A percentile compares a stretch with the other conserved stretches of the same genome.
Evolutionary conservation across 2,888 invertebrate genomes (phyloP).

Genomic region (Caenorhabditis imperialis): DNA sequence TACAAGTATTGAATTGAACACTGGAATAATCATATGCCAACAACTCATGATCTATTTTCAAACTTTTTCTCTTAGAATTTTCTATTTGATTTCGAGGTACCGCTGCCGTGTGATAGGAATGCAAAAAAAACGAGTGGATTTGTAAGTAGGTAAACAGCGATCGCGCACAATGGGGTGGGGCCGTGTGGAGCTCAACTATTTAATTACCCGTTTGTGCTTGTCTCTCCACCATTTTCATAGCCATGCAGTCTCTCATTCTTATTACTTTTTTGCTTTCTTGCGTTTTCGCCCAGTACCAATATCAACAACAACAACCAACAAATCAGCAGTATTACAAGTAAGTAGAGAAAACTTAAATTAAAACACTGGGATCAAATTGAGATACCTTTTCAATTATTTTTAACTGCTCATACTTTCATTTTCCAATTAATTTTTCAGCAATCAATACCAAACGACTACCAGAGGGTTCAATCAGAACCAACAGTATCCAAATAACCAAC

Average conservation of each 20-base stretch:
- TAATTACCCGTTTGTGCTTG: constrained; percentile 14
- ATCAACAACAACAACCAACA: constrained; percentile 34
- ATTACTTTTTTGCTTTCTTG: constrained; percentile 31
- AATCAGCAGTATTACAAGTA: constrained; percentile 47
- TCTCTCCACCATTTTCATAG: not conserved
- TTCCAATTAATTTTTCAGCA: constrained; percentile 19
- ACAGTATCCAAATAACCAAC: constrained; percentile 32
- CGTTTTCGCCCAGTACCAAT: constrained; percentile 42
- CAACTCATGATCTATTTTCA: no score
- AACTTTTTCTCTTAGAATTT: no score
- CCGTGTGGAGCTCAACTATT: constrained; percentile 26
- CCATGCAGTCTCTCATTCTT: constrained; percentile 42
- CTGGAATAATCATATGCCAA: no score
- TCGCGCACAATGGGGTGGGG: constrained; percentile 17
- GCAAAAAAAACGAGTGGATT: constrained; percentile 27
- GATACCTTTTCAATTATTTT: not conserved
- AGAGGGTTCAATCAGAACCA: constrained; percentile 35
- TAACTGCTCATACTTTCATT: no score
- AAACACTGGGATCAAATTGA: not conserved
- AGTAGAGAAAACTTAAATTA: constrained; percentile 3
- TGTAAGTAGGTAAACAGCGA: constrained; percentile 44
- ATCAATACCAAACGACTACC: constrained; percentile 56
- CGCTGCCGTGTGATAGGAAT: no score
- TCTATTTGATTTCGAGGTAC: no score
- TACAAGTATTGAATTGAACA: no score